Evolutionary conservation across 2,888 invertebrate genomes (phyloP).

Genomic region (Melanostoma scalare): DNA sequence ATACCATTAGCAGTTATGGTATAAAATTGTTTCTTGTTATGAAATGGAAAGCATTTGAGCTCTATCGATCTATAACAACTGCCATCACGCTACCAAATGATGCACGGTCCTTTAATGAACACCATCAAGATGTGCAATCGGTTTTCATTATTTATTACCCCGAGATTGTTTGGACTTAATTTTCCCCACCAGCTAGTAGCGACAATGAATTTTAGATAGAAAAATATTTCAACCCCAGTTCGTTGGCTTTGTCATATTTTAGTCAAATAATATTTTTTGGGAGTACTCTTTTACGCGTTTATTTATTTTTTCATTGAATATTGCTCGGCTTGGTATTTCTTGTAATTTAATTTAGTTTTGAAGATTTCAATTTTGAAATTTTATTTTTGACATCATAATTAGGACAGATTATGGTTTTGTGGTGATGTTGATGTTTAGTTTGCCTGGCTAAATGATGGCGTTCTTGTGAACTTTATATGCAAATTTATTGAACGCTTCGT

Average conservation of each 20-base stretch:
- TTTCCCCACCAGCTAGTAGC: conserved; percentile 26
- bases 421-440: conserved; percentile 5
- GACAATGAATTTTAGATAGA: conserved; percentile 49
- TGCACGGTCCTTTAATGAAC: conserved; percentile 63
- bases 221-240: conserved; percentile 19
- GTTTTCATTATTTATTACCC: conserved; percentile 48
- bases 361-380: conserved; percentile 52
- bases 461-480: conserved; percentile 31
- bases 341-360: conserved; percentile 33
- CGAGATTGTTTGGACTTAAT: conserved; percentile 40
- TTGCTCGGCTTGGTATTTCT: too few species aligned
- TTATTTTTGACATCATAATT: conserved; percentile 65
- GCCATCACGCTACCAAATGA: conserved; percentile 21
- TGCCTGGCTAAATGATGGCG: not conserved
- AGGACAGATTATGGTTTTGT: too few species aligned
- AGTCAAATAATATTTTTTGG: conserved; percentile 23
- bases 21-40: conserved; percentile 23
- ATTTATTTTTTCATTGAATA: not conserved
- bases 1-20: conserved; percentile 33
- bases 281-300: not conserved
- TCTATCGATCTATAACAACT: conserved; percentile 15
- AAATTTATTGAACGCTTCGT: conserved; percentile 40
- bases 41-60: conserved; percentile 11
- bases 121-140: conserved; percentile 50
- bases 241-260: conserved; percentile 40